Percentiles rank a stretch among this genome's conserved stretches.
Evolutionary conservation across 2,888 invertebrate species (phyloP).

Genomic region (Leptopilina syphax): DNA sequence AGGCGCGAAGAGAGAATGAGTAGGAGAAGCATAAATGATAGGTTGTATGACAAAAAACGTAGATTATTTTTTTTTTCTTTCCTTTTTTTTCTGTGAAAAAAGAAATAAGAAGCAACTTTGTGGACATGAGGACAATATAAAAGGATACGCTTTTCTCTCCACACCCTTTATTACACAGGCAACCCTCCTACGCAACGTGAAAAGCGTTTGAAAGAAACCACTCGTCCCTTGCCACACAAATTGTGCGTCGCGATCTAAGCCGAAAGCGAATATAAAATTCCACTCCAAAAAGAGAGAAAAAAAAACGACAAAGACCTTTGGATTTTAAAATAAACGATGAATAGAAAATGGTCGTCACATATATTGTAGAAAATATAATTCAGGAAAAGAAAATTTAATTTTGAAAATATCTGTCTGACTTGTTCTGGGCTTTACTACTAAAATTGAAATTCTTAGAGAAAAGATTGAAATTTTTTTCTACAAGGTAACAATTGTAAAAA

Average conservation of each 20-base stretch:
- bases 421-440: too few species aligned
- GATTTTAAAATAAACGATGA: too few species aligned
- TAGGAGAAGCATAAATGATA: conserved; percentile 24
- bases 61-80: background rate
- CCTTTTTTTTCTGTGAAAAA: background rate
- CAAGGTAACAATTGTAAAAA: too few species aligned
- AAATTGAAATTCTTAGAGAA: too few species aligned
- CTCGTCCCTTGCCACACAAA: conserved; percentile 61
- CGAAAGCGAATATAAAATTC: conserved; percentile 58
- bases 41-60: conserved; percentile 36
- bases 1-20: background rate
- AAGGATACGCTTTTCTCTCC: conserved; percentile 57
- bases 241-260: conserved; percentile 60
- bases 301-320: conserved; percentile 8
- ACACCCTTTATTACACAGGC: conserved; percentile 52
- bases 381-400: background rate
- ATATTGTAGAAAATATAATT: too few species aligned
- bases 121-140: conserved; percentile 52
- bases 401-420: background rate
- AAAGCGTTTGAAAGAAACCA: conserved; percentile 62
- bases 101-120: conserved; percentile 44
- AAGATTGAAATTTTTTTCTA: too few species aligned
- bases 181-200: conserved; percentile 58
- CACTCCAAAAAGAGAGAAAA: conserved; percentile 35
- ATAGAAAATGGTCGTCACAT: too few species aligned